Percentiles rank a stretch among this genome's conserved stretches.
Evolutionary conservation across 2,888 invertebrate species (phyloP).

Genomic region (Apodemia hepburni): DNA sequence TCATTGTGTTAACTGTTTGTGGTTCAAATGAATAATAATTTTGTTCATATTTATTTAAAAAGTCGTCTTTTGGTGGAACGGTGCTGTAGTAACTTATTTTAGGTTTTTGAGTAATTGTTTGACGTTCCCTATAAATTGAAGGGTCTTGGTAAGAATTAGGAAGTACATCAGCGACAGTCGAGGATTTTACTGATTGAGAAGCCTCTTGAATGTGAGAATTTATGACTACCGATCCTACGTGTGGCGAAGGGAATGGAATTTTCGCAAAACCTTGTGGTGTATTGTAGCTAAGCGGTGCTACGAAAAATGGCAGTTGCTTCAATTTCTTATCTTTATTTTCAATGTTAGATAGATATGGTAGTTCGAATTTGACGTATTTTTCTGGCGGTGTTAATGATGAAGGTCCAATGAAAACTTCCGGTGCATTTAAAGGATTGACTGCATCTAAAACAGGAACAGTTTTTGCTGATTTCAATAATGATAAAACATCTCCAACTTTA

Average conservation of each 20-base stretch:
- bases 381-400: conserved; percentile 85
- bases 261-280: conserved; percentile 92
- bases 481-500: conserved; percentile 85
- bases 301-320: conserved; percentile 89
- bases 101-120: conserved; percentile 61
- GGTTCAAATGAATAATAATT: conserved; percentile 70
- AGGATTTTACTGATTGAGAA: conserved; percentile 35
- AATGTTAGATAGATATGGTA: conserved; percentile 89
- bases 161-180: conserved; percentile 38
- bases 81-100: conserved; percentile 66
- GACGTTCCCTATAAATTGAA: conserved; percentile 44
- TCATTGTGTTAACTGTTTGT: conserved; percentile 56
- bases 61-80: conserved; percentile 51
- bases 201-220: conserved; percentile 72
- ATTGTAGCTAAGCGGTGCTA: conserved; percentile 91
- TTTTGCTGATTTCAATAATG: conserved; percentile 84
- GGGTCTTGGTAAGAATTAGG: conserved; percentile 47
- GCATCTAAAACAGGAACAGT: conserved; percentile 89
- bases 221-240: conserved; percentile 92
- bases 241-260: conserved; percentile 91
- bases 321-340: conserved; percentile 86
- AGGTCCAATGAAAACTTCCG: conserved; percentile 91
- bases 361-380: conserved; percentile 89
- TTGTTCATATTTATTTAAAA: conserved; percentile 44
- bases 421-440: conserved; percentile 83